Evolutionary conservation across 2,113 vertebrate species (phyloP).

Genomic region (Mus musculus): GRCm39 chr3:31373001-31373500

Average conservation of each 20-base stretch:
- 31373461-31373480: background rate
- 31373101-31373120: conserved; percentile 83
- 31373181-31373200: conserved; percentile 48
- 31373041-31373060: conserved; percentile 72
- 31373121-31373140: conserved; percentile 69
- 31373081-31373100: conserved; percentile 74
- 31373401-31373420: background rate
- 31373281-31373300: background rate
- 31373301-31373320: background rate
- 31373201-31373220: conserved; percentile 67
- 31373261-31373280: background rate
- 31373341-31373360: background rate
- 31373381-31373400: background rate
- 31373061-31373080: conserved; percentile 60
- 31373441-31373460: background rate
- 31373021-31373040: conserved; percentile 57
- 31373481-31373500: background rate
- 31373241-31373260: background rate
- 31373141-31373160: conserved; percentile 75
- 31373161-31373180: conserved; percentile 69
- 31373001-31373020: conserved; percentile 30
- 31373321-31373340: background rate
- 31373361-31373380: background rate
- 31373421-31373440: background rate
- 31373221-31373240: conserved; percentile 32